phyloP scores from a whole-genome alignment of 1,140 invertebrate genomes.

The Diploscapter pachys region DNA sequence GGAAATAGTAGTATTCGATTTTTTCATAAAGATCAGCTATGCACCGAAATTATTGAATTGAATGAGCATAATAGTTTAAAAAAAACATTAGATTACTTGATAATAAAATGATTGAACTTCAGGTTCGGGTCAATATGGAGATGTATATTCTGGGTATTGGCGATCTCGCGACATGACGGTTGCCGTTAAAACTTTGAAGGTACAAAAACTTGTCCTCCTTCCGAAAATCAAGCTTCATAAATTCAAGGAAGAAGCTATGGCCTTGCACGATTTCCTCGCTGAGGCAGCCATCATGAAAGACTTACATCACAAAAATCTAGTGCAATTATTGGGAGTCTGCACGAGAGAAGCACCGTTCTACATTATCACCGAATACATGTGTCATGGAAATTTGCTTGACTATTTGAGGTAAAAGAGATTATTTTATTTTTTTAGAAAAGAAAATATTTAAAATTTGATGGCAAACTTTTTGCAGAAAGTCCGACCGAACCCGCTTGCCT shows the following conservation, averaged over 20 bases:
- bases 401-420: slow-evolving; percentile 68
- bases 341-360: slow-evolving; percentile 96
- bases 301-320: slow-evolving; percentile 97
- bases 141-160: slow-evolving; percentile 98
- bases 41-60: too few species aligned
- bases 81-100: neutral
- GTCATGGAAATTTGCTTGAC: slow-evolving; percentile 91
- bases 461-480: slow-evolving; percentile 66
- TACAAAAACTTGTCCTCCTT: neutral
- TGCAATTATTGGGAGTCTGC: slow-evolving; percentile 91
- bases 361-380: slow-evolving; percentile 98
- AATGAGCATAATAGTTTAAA: too few species aligned
- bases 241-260: slow-evolving; percentile 91
- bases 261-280: slow-evolving; percentile 95
- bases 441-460: neutral
- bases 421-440: neutral
- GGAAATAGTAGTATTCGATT: too few species aligned
- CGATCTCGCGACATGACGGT: slow-evolving; percentile 89
- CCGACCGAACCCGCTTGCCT: slow-evolving; percentile 81
- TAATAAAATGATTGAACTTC: slow-evolving; percentile 26
- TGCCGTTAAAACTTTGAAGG: slow-evolving; percentile 86
- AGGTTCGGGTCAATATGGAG: slow-evolving; percentile 93
- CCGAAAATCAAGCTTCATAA: neutral
- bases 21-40: too few species aligned
- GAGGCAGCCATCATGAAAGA: slow-evolving; percentile 99